phyloP scores from a whole-genome alignment of 2,797 vertebrate genomes.

The Poecilia gillii region DNA sequence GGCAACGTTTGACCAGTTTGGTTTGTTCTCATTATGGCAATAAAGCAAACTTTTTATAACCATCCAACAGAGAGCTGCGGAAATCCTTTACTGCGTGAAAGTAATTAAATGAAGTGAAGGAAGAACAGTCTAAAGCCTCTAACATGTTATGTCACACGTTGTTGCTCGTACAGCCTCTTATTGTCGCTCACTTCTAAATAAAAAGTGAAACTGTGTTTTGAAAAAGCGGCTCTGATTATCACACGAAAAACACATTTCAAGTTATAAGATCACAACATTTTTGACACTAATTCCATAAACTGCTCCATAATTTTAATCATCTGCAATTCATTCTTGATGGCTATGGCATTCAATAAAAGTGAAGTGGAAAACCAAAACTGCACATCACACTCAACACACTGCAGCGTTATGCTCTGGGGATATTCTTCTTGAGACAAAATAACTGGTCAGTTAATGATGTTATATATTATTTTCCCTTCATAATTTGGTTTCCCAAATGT shows the following conservation, averaged over 20 bases:
- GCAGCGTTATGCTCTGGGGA: background rate
- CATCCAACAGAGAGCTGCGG: background rate
- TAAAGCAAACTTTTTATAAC: background rate
- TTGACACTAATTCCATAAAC: background rate
- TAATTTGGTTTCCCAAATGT: background rate
- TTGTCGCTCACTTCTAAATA: background rate
- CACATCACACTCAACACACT: background rate
- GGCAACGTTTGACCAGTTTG: background rate
- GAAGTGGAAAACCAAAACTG: background rate
- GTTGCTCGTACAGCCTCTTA: background rate
- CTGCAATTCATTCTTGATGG: background rate
- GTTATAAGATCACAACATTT: background rate
- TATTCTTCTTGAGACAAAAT: background rate
- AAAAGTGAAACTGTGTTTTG: background rate
- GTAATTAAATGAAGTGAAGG: background rate
- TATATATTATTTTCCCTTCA: background rate
- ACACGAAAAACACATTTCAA: background rate
- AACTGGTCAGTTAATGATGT: background rate
- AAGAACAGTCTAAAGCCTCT: background rate
- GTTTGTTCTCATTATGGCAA: background rate
- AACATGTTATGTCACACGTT: background rate
- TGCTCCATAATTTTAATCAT: background rate
- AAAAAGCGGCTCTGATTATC: background rate
- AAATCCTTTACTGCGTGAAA: background rate
- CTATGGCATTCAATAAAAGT: background rate